Conservation (phyloP, 2,113 vertebrate genomes). For the Panthera uncia region DNA sequence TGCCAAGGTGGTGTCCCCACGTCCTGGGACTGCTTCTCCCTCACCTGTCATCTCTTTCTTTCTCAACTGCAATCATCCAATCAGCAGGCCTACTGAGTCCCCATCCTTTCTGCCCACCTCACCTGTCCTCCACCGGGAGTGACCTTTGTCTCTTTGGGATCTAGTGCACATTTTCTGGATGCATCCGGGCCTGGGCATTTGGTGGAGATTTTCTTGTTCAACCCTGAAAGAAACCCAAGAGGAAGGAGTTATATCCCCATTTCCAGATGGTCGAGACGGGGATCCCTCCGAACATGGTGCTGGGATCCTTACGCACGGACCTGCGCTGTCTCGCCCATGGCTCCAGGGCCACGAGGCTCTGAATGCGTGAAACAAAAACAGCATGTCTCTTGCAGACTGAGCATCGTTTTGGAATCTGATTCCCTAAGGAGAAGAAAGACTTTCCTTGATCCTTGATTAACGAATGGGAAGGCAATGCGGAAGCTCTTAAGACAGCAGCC, state of each 20-base stretch:
- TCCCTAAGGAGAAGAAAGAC: rapidly evolving
- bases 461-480: rapidly evolving
- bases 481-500: not conserved
- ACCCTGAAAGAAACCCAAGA: not conserved
- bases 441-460: too few species aligned
- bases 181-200: not conserved
- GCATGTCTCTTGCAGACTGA: not conserved
- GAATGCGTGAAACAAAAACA: too few species aligned
- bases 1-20: not conserved
- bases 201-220: not conserved
- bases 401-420: not conserved
- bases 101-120: rapidly evolving
- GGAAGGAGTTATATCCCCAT: not conserved
- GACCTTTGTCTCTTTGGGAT: not conserved
- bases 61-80: not conserved
- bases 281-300: not conserved
- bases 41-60: not conserved
- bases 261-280: not conserved
- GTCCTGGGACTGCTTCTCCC: not conserved
- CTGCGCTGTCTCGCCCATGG: rapidly evolving
- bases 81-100: not conserved
- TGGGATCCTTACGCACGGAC: not conserved
- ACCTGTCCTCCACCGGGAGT: not conserved
- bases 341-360: not conserved
- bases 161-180: not conserved